Percentiles rank a stretch among this genome's conserved stretches.
Evolutionary conservation across 2,113 vertebrate species (phyloP).

Genomic region (Stegostoma tigrinum): DNA sequence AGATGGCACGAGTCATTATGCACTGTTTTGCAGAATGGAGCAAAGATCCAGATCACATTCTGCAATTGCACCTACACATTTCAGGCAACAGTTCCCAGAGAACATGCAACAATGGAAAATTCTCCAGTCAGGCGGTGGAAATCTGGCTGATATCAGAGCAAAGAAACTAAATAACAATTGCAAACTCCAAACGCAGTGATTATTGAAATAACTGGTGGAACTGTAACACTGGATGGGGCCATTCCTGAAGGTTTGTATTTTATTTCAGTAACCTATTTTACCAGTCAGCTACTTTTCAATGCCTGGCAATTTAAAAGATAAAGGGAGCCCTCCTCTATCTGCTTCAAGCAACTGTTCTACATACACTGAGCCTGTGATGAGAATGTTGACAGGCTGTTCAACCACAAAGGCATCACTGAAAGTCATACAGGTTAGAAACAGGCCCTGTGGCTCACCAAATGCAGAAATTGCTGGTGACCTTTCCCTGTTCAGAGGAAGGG

Average conservation of each 20-base stretch:
- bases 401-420: neutral
- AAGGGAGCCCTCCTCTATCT: neutral
- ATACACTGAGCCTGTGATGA: neutral
- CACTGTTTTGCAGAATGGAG: neutral
- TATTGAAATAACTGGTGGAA: neutral
- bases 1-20: neutral
- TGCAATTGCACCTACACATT: conserved; percentile 23
- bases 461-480: no score
- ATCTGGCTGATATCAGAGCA: conserved; percentile 21
- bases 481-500: no score
- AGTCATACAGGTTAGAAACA: no score
- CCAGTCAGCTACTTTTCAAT: neutral
- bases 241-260: neutral
- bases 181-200: conserved; percentile 5
- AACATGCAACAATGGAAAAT: conserved; percentile 25
- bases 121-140: neutral
- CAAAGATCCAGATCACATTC: conserved; percentile 11
- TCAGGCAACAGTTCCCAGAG: conserved; percentile 15
- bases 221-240: neutral
- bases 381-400: no score
- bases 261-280: conserved; percentile 17
- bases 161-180: neutral
- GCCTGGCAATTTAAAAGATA: no score
- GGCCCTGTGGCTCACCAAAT: no score
- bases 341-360: neutral